These are phyloP conservation scores for Osmoderma eremita DNA, from an alignment of 2,888 invertebrate genomes.

Conservation along the genomic window DNA sequence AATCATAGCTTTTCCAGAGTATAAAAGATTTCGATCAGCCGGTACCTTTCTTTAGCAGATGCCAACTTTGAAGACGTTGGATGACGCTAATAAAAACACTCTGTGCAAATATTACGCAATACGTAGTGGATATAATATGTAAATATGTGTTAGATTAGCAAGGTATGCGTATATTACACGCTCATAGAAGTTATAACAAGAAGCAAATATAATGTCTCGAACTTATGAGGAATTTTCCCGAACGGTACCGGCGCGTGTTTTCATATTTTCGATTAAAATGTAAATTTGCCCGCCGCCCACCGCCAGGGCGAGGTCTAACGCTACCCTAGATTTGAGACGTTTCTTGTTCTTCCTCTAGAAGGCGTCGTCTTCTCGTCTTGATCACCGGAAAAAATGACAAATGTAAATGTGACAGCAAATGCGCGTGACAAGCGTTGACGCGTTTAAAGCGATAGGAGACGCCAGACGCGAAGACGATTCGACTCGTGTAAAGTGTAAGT, in stretches of 20 bases:
- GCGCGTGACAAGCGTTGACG: conserved; percentile 38
- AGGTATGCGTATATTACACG: neutral
- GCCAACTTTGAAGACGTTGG: no score
- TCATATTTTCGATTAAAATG: conserved; percentile 40
- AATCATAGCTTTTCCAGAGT: no score
- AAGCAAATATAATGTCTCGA: conserved; percentile 22
- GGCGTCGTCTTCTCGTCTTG: neutral
- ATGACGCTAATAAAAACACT: no score
- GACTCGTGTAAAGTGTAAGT: neutral
- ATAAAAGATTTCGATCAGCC: no score
- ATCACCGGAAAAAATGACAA: conserved; percentile 30
- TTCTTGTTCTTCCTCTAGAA: conserved; percentile 27
- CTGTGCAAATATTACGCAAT: no score
- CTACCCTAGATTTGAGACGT: neutral
- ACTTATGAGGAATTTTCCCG: conserved; percentile 21
- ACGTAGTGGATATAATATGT: no score
- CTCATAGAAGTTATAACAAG: conserved; percentile 12
- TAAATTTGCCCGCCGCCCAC: conserved; percentile 26
- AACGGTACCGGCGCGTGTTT: conserved; percentile 9
- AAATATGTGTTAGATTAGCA: no score
- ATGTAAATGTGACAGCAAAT: conserved; percentile 37
- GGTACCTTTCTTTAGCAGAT: no score
- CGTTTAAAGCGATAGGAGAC: conserved; percentile 45
- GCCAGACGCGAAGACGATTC: conserved; percentile 32
- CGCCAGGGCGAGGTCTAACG: conserved; percentile 6